Base-by-base conservation (phyloP, 2,888 invertebrate genomes). In the Lomographa bimaculata region DNA sequence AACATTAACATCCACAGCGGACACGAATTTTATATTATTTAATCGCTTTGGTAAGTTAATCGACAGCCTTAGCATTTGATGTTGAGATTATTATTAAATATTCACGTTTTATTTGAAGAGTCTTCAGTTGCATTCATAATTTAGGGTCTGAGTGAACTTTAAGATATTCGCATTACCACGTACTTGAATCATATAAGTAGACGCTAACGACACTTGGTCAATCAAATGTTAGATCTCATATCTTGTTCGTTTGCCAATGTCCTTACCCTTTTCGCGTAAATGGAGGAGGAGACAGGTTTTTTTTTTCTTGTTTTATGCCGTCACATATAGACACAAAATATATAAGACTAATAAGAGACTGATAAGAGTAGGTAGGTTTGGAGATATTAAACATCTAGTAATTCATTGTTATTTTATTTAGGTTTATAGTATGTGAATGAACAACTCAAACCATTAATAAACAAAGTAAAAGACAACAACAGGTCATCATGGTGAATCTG, bases 1-100 rank as follows among this genome's bases (percentile, higher is more conserved):
- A 48, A 54, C 59, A 56, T 54, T 59, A 41, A 34, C 36, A 46
- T 41, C 44, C 45, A 42, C 43, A 39, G 38, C 45, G 35, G 28
- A 45, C 28, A 47, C 11, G 7, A 38, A 6, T 42, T 43, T 37
- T 24, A 36, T 28, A 41, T 38, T 32, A 24, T 37, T 44, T 47
- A 34, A 38, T 45, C 19, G 36, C 19, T 28, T 28, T 34, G 39
- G 39, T 40, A 40, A 42, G 39, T 37, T 36, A 46, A 33, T 19
- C 28, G 33, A 34, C 37, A 47, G 21, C 50, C 46, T 44, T 44
- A 46, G 25, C 44, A 44, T 46, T 46, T 47, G 12, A 12, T 12
- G 33, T 19, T 21, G 38, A 39, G 24, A 27, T 41, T 41, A 39
- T 29, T 32, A 25, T 7, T 23, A 19, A 26, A 19, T 16, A 38